Percentiles rank a stretch among this genome's conserved stretches.
Evolutionary conservation across 2,113 vertebrate genomes (phyloP).

Genomic region (Lagenorhynchus albirostris): DNA sequence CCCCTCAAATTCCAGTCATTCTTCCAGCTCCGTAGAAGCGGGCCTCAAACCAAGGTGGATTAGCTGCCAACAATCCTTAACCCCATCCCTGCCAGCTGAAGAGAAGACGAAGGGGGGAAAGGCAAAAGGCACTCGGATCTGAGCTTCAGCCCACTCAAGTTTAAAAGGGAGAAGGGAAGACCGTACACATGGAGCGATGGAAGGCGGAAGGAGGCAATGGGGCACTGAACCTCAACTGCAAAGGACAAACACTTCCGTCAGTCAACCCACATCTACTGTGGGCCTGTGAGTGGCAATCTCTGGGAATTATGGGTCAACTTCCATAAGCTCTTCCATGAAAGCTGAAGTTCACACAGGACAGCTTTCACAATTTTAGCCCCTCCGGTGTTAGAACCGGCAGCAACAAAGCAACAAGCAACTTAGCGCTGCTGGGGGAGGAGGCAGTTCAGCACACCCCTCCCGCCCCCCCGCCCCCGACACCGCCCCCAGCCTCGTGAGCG

Average conservation of each 20-base stretch:
- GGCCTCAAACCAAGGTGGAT: slow-evolving; percentile 83
- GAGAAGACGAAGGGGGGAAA: neutral
- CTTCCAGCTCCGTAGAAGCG: slow-evolving; percentile 75
- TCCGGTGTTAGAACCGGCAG: neutral
- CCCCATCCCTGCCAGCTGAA: slow-evolving; percentile 41
- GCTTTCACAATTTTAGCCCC: neutral
- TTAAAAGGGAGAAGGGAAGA: neutral
- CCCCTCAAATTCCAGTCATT: slow-evolving; percentile 86
- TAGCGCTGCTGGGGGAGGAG: accelerated
- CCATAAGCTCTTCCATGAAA: neutral
- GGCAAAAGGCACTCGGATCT: neutral
- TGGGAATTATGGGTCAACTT: neutral
- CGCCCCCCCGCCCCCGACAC: neutral
- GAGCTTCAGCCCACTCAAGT: neutral
- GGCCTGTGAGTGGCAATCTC: neutral
- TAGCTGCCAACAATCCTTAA: slow-evolving; percentile 81
- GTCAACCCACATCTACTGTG: accelerated
- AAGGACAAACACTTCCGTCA: neutral
- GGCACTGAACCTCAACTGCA: neutral
- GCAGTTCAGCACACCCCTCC: neutral
- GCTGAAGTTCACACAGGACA: neutral
- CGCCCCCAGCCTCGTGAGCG: accelerated
- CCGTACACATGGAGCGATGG: accelerated
- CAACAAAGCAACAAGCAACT: neutral
- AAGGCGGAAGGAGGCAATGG: neutral